Conservation (phyloP, 2,113 vertebrate genomes). For the Rhodinocichla rosea region DNA sequence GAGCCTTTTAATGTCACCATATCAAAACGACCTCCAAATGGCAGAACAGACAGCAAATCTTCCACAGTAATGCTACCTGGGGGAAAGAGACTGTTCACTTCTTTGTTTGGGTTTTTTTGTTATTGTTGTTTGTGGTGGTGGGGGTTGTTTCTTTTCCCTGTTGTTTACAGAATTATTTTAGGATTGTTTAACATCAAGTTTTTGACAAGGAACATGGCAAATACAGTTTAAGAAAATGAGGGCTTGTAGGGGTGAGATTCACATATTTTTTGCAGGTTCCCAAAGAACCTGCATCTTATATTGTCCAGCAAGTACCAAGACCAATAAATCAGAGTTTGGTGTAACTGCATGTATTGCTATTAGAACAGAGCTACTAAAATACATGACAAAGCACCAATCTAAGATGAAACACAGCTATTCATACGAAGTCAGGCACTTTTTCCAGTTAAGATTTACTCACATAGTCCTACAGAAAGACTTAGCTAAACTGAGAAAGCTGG, state of each 20-base stretch:
- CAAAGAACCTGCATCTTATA: background rate
- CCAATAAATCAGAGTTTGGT: background rate
- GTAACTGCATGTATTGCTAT: background rate
- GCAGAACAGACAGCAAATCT: conserved; percentile 85
- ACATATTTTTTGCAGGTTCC: background rate
- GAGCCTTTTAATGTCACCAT: conserved; percentile 84
- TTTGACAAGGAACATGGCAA: background rate
- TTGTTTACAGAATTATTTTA: background rate
- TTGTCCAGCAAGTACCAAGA: background rate
- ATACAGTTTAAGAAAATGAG: background rate
- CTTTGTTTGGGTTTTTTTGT: background rate
- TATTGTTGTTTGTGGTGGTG: too few species aligned
- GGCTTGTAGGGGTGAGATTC: background rate
- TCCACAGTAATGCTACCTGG: conserved; percentile 88
- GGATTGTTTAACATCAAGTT: background rate
- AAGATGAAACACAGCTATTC: background rate
- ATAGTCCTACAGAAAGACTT: background rate
- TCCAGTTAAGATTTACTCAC: background rate
- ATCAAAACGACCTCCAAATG: conserved; percentile 90
- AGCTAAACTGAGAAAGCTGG: background rate
- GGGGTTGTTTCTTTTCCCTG: background rate
- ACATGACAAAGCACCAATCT: background rate
- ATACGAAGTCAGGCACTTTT: background rate
- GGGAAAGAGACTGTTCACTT: background rate
- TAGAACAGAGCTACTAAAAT: background rate